These are phyloP conservation scores for Danio rerio DNA, from an alignment of 2,113 vertebrate genomes.

Conservation along the genomic window DNA sequence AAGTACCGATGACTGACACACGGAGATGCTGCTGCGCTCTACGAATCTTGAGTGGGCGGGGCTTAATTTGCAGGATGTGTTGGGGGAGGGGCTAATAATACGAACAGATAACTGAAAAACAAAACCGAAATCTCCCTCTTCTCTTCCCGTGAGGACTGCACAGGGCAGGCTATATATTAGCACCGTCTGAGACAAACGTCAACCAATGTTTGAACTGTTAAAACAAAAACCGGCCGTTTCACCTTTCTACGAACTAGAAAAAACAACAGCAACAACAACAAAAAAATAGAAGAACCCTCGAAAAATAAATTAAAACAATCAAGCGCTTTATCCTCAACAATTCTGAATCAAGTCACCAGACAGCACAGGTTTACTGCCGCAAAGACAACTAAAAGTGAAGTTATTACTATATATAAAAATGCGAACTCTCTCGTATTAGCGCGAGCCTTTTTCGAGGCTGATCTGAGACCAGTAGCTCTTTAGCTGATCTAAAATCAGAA, in stretches of 20 bases:
- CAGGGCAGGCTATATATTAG: constrained; percentile 48
- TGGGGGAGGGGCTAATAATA: background rate
- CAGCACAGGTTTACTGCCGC: constrained; percentile 48
- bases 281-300: constrained; percentile 14
- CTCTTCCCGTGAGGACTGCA: constrained; percentile 42
- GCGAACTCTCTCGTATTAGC: background rate
- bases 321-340: constrained; percentile 50
- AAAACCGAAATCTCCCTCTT: constrained; percentile 22
- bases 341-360: constrained; percentile 49
- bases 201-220: constrained; percentile 34
- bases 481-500: constrained; percentile 22
- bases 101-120: background rate
- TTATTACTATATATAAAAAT: constrained; percentile 45
- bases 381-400: constrained; percentile 43
- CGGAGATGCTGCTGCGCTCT: constrained; percentile 58
- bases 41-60: constrained; percentile 54
- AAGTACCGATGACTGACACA: constrained; percentile 70
- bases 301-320: constrained; percentile 55
- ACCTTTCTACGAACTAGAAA: constrained; percentile 12
- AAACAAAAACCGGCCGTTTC: constrained; percentile 27
- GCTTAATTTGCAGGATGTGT: constrained; percentile 40
- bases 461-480: constrained; percentile 25
- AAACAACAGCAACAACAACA: constrained; percentile 29
- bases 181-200: constrained; percentile 53
- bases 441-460: background rate